Evolutionary conservation across 2,797 vertebrate species (phyloP).

Genomic region (Podarcis lilfordi): DNA sequence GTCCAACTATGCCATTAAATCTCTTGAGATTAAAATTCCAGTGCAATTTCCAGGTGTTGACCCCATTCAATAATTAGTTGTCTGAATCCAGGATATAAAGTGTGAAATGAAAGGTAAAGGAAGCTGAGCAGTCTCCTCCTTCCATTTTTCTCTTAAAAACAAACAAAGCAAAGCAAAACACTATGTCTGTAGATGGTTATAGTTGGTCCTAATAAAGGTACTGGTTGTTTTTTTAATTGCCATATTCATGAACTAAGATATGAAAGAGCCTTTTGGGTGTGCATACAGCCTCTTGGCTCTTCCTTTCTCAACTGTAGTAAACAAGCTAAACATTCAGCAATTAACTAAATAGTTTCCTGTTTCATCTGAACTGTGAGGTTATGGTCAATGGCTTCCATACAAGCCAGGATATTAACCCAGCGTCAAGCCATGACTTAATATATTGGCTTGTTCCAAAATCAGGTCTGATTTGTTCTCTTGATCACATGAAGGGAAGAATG

Average conservation of each 20-base stretch:
- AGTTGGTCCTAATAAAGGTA: background rate
- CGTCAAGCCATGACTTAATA: background rate
- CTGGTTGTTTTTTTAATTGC: too few relatives aligned
- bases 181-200: background rate
- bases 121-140: rapidly evolving
- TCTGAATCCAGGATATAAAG: background rate
- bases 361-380: background rate
- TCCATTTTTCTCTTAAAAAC: background rate
- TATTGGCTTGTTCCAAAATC: background rate
- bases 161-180: too few relatives aligned
- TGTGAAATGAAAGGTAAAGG: background rate
- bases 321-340: background rate
- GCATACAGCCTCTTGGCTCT: background rate
- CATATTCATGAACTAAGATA: too few relatives aligned
- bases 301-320: background rate
- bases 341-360: background rate
- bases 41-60: background rate
- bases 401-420: background rate
- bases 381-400: background rate
- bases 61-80: background rate
- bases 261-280: too few relatives aligned
- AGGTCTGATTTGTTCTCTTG: too few relatives aligned
- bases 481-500: too few relatives aligned
- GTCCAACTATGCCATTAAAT: background rate
- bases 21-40: background rate